Percentiles rank a stretch among this genome's conserved stretches.
Evolutionary conservation across 2,888 invertebrate species (phyloP).

Genomic region (Zygogramma bicolorata): DNA sequence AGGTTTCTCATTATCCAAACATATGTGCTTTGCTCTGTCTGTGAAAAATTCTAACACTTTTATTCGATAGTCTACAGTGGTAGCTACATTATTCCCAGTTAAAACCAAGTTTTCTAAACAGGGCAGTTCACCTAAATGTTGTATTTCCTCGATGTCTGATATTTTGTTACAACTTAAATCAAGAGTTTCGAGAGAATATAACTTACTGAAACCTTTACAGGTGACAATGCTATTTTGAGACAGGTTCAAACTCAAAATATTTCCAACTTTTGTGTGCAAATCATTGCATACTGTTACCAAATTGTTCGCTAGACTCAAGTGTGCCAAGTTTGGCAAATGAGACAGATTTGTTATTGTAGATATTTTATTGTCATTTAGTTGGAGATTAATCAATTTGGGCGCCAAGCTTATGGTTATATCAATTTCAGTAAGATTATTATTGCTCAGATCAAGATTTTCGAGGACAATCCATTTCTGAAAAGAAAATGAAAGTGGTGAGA

Average conservation of each 20-base stretch:
- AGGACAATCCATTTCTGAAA: constrained; percentile 79
- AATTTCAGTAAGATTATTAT: constrained; percentile 81
- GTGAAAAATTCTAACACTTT: constrained; percentile 91
- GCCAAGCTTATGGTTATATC: constrained; percentile 85
- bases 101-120: constrained; percentile 89
- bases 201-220: constrained; percentile 80
- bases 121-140: constrained; percentile 83
- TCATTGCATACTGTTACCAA: constrained; percentile 78
- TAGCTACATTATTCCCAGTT: constrained; percentile 91
- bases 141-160: constrained; percentile 83
- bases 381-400: constrained; percentile 78
- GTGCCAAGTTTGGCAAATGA: constrained; percentile 80
- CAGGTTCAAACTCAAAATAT: constrained; percentile 86
- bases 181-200: constrained; percentile 88
- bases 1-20: constrained; percentile 88
- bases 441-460: constrained; percentile 79
- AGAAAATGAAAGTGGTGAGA: too few relatives aligned
- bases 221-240: constrained; percentile 85
- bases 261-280: constrained; percentile 89
- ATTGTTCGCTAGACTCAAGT: constrained; percentile 86
- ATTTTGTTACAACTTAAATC: constrained; percentile 91
- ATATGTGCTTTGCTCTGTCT: constrained; percentile 84
- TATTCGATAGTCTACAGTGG: constrained; percentile 88
- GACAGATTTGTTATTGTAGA: constrained; percentile 81
- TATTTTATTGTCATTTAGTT: constrained; percentile 84